phyloP scores from a whole-genome alignment of 2,888 invertebrate genomes.

The Lycophotia porphyrea region DNA sequence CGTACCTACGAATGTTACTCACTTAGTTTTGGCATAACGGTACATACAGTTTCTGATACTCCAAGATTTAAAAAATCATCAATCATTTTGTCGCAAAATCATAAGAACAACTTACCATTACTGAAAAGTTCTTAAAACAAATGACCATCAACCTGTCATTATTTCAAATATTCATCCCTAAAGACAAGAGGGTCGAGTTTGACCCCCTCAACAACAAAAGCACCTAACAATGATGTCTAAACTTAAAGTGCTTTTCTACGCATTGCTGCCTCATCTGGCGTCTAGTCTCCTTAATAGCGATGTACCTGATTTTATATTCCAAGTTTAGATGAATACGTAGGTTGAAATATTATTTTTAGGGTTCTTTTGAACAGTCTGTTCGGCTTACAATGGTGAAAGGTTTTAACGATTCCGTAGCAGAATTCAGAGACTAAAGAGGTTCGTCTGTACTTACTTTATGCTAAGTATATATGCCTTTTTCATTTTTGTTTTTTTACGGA shows the following conservation, averaged over 20 bases:
- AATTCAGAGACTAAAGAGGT: neutral
- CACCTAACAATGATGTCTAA: conserved; percentile 34
- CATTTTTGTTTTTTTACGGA: too few relatives aligned
- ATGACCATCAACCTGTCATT: conserved; percentile 2
- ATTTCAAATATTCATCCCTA: conserved; percentile 9
- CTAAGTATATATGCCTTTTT: too few relatives aligned
- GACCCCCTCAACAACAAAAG: conserved; percentile 41
- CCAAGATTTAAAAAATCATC: neutral
- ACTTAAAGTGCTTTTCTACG: conserved; percentile 44
- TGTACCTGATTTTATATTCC: conserved; percentile 35
- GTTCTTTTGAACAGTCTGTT: neutral
- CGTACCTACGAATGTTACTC: too few relatives aligned
- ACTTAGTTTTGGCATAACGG: too few relatives aligned
- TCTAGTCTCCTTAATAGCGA: conserved; percentile 12
- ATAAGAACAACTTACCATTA: neutral
- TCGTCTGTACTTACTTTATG: neutral
- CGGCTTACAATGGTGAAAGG: neutral
- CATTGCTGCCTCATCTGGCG: conserved; percentile 41
- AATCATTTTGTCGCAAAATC: neutral
- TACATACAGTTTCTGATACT: neutral
- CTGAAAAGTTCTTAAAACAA: conserved; percentile 19
- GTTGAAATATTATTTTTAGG: neutral
- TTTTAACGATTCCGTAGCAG: neutral
- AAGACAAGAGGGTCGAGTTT: conserved; percentile 10
- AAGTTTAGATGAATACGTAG: conserved; percentile 15